Evolutionary conservation across 2,113 vertebrate genomes (phyloP).

Genomic region (Quiscalus mexicanus): DNA sequence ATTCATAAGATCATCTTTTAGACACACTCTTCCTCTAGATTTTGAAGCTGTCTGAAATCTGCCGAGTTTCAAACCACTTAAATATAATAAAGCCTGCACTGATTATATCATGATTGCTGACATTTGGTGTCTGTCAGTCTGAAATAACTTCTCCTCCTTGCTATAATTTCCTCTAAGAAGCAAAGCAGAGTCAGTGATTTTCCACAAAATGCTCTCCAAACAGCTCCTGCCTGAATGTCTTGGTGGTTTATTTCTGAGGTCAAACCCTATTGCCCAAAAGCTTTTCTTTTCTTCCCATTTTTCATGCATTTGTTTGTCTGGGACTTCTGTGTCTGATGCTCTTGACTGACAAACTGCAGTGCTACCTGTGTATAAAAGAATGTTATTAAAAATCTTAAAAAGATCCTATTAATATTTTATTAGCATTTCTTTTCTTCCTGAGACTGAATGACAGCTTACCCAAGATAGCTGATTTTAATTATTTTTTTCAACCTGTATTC

Average conservation of each 20-base stretch:
- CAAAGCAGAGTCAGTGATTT: not conserved
- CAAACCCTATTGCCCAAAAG: not conserved
- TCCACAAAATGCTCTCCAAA: not conserved
- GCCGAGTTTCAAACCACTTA: slow-evolving; percentile 66
- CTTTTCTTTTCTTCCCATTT: not conserved
- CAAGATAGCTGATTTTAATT: slow-evolving; percentile 90
- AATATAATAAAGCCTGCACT: slow-evolving; percentile 51
- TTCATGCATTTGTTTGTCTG: not conserved
- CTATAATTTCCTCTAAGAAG: slow-evolving; percentile 44
- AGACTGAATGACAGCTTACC: slow-evolving; percentile 86
- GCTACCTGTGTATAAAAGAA: slow-evolving; percentile 80
- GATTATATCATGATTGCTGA: slow-evolving; percentile 69
- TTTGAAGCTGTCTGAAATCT: slow-evolving; percentile 60
- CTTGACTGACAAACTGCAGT: slow-evolving; percentile 67
- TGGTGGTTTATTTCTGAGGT: slow-evolving; percentile 4
- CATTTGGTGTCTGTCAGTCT: slow-evolving; percentile 66
- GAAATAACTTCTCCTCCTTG: not conserved
- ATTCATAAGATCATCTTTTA: slow-evolving; percentile 52
- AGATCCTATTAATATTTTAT: slow-evolving; percentile 95
- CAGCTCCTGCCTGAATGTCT: not conserved
- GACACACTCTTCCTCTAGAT: slow-evolving; percentile 23
- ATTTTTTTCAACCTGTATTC: slow-evolving; percentile 78
- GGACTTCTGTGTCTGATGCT: slow-evolving; percentile 47
- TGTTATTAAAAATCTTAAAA: slow-evolving; percentile 80
- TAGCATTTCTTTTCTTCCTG: slow-evolving; percentile 87